Evolutionary conservation across 1,140 invertebrate genomes (phyloP).

Genomic region (Anthonomus grandis): DNA sequence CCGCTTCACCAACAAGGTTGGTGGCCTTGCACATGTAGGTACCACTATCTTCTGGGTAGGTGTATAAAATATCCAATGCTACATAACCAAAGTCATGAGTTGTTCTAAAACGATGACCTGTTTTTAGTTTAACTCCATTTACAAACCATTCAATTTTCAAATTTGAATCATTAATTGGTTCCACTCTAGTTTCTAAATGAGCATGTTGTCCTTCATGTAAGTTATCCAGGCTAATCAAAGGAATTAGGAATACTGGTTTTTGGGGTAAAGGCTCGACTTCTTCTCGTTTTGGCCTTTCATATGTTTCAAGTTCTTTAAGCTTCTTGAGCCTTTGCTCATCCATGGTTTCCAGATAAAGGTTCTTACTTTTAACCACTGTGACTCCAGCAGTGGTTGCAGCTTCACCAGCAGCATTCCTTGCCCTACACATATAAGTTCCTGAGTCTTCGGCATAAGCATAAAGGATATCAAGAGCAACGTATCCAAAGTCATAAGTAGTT

Average conservation of each 20-base stretch:
- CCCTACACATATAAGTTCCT: constrained; percentile 92
- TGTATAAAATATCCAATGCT: constrained; percentile 88
- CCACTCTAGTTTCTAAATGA: constrained; percentile 92
- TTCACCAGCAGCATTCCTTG: constrained; percentile 87
- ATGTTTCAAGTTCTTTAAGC: constrained; percentile 83
- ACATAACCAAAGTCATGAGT: constrained; percentile 96
- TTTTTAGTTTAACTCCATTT: constrained; percentile 74
- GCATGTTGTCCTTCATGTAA: constrained; percentile 88
- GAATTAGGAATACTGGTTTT: constrained; percentile 82
- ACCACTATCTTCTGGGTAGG: constrained; percentile 90
- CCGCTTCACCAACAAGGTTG: constrained; percentile 86
- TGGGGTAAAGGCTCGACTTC: constrained; percentile 76
- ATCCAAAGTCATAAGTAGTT: constrained; percentile 94
- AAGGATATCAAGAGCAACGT: constrained; percentile 92
- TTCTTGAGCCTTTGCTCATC: constrained; percentile 85
- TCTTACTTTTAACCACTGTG: constrained; percentile 80
- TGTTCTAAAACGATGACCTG: constrained; percentile 84
- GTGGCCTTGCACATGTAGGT: constrained; percentile 94
- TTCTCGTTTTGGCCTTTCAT: constrained; percentile 68
- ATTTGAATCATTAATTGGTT: constrained; percentile 93
- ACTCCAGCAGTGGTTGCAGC: constrained; percentile 87
- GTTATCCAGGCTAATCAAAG: constrained; percentile 79
- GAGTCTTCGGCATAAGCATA: constrained; percentile 95
- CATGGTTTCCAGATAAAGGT: constrained; percentile 80
- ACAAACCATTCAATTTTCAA: constrained; percentile 95